A percentile compares a stretch with the other conserved stretches of the same genome.
Evolutionary conservation across 2,797 vertebrate species (phyloP).

Genomic region (Argentina silus): DNA sequence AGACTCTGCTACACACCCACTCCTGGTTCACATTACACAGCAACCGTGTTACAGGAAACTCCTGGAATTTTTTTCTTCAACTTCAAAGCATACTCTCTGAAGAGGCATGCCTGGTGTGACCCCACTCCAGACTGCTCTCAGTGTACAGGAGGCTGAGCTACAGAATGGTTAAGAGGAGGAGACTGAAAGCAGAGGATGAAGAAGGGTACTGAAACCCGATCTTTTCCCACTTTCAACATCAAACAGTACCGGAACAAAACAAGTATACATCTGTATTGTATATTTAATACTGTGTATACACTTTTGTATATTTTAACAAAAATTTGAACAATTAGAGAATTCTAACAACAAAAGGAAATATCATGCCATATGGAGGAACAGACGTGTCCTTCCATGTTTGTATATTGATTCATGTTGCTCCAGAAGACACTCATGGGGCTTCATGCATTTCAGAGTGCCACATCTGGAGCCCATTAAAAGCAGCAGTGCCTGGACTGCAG

Average conservation of each 20-base stretch:
- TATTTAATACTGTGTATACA: not conserved
- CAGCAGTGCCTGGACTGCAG: not conserved
- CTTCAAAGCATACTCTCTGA: slow-evolving; percentile 61
- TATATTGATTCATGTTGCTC: not conserved
- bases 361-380: not conserved
- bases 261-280: not conserved
- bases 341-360: not conserved
- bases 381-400: not conserved
- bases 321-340: not conserved
- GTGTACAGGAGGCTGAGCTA: slow-evolving; percentile 2
- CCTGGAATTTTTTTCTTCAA: slow-evolving; percentile 71
- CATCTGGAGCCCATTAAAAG: slow-evolving; percentile 6
- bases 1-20: slow-evolving; percentile 5
- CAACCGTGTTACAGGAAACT: slow-evolving; percentile 71
- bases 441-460: not conserved
- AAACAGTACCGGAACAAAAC: not conserved
- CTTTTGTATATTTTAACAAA: not conserved
- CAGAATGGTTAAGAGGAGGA: not conserved
- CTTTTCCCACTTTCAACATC: not conserved
- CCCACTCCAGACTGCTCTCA: slow-evolving; percentile 17
- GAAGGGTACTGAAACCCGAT: not conserved
- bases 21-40: slow-evolving; percentile 77
- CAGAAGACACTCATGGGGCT: not conserved
- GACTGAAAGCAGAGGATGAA: too few relatives aligned
- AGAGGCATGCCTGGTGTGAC: slow-evolving; percentile 11